Percentiles rank a stretch among this genome's conserved stretches.
Evolutionary conservation across 2,797 vertebrate genomes (phyloP).

Genomic region (Microtus californicus): DNA sequence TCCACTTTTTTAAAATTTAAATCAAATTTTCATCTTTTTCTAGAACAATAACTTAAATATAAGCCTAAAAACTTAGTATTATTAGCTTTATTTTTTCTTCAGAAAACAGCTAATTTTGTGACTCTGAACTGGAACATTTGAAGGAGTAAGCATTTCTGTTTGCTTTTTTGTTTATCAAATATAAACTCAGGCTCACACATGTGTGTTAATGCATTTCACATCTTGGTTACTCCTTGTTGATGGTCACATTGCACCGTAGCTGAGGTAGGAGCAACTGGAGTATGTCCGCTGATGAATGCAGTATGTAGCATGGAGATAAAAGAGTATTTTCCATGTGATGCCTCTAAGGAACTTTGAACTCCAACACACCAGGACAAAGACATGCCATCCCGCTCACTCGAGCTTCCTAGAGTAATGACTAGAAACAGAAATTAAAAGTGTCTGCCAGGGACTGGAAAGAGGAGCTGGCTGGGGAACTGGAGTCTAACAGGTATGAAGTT

Average conservation of each 20-base stretch:
- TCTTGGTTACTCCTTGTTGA: background rate
- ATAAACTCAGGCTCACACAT: background rate
- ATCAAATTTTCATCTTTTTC: background rate
- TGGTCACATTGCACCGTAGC: background rate
- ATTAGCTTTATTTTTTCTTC: background rate
- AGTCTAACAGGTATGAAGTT: background rate
- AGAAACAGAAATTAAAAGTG: background rate
- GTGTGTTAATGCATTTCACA: constrained; percentile 2
- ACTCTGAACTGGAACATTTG: constrained; percentile 77
- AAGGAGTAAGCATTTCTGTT: constrained; percentile 64
- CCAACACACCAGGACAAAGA: background rate
- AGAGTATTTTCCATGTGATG: background rate
- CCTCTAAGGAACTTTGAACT: background rate
- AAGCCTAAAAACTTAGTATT: constrained; percentile 28
- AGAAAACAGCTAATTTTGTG: constrained; percentile 55
- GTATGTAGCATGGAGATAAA: background rate
- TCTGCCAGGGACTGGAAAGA: background rate
- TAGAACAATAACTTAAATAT: background rate
- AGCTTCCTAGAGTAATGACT: background rate
- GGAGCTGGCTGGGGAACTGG: background rate
- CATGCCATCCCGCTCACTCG: background rate
- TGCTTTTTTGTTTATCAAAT: constrained; percentile 62
- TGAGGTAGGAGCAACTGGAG: background rate
- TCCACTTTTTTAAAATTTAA: background rate
- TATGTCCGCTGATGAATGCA: background rate